Evolutionary conservation across 2,797 vertebrate genomes (phyloP).

Genomic region (Cheracebus regulus): DNA sequence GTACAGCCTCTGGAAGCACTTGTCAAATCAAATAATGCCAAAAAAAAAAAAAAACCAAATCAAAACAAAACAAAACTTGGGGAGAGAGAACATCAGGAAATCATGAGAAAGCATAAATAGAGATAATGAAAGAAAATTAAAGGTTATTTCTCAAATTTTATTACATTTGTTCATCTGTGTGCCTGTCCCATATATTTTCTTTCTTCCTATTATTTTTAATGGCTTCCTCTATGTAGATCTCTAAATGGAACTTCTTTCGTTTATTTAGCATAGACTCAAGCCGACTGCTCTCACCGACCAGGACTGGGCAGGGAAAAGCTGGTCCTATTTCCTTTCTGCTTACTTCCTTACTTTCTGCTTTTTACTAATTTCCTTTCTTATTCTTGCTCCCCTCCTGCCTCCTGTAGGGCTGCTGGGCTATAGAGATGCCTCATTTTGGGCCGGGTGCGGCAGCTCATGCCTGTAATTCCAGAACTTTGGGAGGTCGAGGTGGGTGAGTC

Average conservation of each 20-base stretch:
- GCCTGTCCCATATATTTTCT: neutral
- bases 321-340: neutral
- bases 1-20: neutral
- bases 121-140: conserved; percentile 1
- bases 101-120: neutral
- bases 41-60: neutral
- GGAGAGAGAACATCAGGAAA: neutral
- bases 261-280: neutral
- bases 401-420: neutral
- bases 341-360: neutral
- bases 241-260: neutral
- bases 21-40: neutral
- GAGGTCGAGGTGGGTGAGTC: too few relatives aligned
- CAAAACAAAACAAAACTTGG: neutral
- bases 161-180: neutral
- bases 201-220: neutral
- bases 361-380: neutral
- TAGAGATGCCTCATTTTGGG: neutral
- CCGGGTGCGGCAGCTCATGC: too few relatives aligned
- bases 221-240: conserved; percentile 22
- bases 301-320: neutral
- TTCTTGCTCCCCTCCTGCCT: neutral
- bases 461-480: too few relatives aligned
- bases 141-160: neutral
- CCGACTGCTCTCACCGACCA: neutral